phyloP scores from a whole-genome alignment of 2,797 vertebrate species.

The Cossypha caffra region DNA sequence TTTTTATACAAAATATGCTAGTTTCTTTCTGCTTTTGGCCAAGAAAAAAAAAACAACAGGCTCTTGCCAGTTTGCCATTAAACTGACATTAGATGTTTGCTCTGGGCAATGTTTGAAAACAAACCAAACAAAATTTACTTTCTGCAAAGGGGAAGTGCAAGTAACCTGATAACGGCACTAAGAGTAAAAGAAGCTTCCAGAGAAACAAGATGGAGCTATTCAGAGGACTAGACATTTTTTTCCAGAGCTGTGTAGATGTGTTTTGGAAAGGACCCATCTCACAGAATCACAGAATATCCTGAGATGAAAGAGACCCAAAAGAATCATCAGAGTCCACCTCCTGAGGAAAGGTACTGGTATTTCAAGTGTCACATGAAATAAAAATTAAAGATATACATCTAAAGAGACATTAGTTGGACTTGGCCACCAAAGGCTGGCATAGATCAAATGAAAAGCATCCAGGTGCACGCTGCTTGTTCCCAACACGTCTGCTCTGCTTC shows the following conservation, averaged over 20 bases:
- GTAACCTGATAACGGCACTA: neutral
- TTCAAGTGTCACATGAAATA: neutral
- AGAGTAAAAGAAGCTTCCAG: neutral
- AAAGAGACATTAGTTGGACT: neutral
- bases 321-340: fast-evolving
- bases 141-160: neutral
- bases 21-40: neutral
- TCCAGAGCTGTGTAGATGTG: neutral
- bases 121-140: neutral
- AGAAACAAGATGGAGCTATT: neutral
- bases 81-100: neutral
- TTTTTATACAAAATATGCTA: neutral
- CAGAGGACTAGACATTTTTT: neutral
- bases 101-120: neutral
- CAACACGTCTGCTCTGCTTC: neutral
- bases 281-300: neutral
- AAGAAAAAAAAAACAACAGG: neutral
- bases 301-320: neutral
- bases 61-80: neutral
- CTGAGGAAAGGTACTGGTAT: neutral
- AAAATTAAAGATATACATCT: neutral
- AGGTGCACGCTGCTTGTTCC: fast-evolving
- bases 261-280: neutral
- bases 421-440: neutral
- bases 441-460: neutral